Evolutionary conservation across 1,140 invertebrate genomes (phyloP), one percentile per base, ranked within the genome.

Genomic region (Drosophila mojavensis): DNA sequence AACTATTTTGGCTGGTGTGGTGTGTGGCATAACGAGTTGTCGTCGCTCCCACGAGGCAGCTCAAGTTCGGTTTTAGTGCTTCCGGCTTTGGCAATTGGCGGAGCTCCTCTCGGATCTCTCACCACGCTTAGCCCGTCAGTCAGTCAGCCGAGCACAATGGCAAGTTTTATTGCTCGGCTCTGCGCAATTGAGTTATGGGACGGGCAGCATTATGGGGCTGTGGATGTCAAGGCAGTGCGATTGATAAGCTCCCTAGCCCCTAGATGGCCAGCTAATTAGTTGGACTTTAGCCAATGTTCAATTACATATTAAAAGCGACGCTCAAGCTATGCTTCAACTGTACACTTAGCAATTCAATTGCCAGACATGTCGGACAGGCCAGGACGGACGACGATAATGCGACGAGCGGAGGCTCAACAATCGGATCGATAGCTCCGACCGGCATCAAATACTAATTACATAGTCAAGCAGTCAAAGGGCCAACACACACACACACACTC

Each of bases 91-190:
- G 26, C 53, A 64, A 33, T 17, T 17, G 17, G 68, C 24, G 39
- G n/a, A 45, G 43, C 43, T 47, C 26, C 11, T 1, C 41, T 39
- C 9, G 10, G 4, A 45, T 20, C 51, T 15, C 26, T 9, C 50
- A 13, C 20, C 39, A 11, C 30, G 3, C 28, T 33, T 5, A 3
- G 28, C 10, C 20, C 1, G 20, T 24, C 20, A 20, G 20, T 24
- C 20, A 17, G 17, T 17, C 17, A 17, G 17, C 17, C 30, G 5
- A 17, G 41, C 60, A 41, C 17, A 47, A 64, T 43, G 54, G 26
- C 56, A 69, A 68, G 43, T 62, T 69, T 68, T 61, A 74, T 74
- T 62, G 58, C n/a, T 33, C 51, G 24, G 51, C 33, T 69, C 58
- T 43, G 28, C 41, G 41, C 48, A 41, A 67, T 56, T 69, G 65